Evolutionary conservation across 2,888 invertebrate genomes (phyloP).

Genomic region (Meloe dianella): DNA sequence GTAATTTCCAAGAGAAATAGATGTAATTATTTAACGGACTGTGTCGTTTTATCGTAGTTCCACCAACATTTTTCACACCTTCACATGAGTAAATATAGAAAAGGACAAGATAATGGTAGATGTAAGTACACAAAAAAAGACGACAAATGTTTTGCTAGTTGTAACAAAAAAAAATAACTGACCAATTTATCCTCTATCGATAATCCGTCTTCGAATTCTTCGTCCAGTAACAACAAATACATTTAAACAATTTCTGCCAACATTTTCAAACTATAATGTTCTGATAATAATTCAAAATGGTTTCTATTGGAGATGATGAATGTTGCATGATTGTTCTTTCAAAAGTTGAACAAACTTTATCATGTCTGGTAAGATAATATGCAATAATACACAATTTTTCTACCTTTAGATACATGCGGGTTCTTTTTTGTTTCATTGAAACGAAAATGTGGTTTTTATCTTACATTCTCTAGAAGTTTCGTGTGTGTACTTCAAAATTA

Average conservation of each 20-base stretch:
- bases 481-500: too few relatives aligned
- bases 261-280: too few relatives aligned
- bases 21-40: not conserved
- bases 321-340: not conserved
- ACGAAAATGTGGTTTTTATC: too few relatives aligned
- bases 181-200: not conserved
- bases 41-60: not conserved
- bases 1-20: not conserved
- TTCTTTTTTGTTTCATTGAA: too few relatives aligned
- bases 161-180: not conserved
- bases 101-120: not conserved
- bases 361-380: not conserved
- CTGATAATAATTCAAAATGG: not conserved
- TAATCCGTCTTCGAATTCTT: not conserved
- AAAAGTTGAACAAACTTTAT: not conserved
- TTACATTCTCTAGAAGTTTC: too few relatives aligned
- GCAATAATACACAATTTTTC: not conserved
- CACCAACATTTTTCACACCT: not conserved
- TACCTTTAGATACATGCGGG: too few relatives aligned
- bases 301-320: not conserved
- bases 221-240: too few relatives aligned
- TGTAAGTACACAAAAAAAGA: not conserved
- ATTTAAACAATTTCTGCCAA: too few relatives aligned
- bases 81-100: not conserved
- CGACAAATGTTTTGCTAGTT: not conserved